phyloP scores from a whole-genome alignment of 1,140 invertebrate genomes.

The Hypsibius dujardini region DNA sequence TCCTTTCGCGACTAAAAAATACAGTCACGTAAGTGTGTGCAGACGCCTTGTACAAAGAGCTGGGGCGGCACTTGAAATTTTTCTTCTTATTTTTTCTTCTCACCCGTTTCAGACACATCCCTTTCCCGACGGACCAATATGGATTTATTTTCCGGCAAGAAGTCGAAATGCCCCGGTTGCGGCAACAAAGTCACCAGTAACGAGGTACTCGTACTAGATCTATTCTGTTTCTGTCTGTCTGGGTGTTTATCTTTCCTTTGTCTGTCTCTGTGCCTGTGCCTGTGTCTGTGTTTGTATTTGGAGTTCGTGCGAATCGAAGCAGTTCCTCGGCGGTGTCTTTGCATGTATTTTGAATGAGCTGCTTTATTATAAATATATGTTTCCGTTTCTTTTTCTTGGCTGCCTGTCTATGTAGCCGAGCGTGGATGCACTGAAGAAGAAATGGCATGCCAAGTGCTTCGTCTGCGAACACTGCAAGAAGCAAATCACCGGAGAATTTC shows the following conservation, averaged over 20 bases:
- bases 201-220: not conserved
- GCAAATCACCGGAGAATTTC: not conserved
- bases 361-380: not conserved
- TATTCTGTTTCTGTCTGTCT: too few relatives aligned
- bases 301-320: too few relatives aligned
- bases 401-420: not conserved
- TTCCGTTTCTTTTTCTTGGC: not conserved
- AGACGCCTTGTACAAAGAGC: too few relatives aligned
- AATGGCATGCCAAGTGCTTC: constrained; percentile 4
- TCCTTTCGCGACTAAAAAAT: too few relatives aligned
- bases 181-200: not conserved
- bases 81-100: too few relatives aligned
- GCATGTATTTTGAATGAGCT: not conserved
- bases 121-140: not conserved
- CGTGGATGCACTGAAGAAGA: not conserved
- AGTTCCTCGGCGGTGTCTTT: not conserved
- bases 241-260: too few relatives aligned
- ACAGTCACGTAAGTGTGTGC: too few relatives aligned
- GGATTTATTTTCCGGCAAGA: not conserved
- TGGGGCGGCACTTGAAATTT: too few relatives aligned
- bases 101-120: too few relatives aligned
- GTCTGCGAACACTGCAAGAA: not conserved
- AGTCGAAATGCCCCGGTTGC: not conserved
- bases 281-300: too few relatives aligned
- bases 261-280: too few relatives aligned